Evolutionary conservation across 2,888 invertebrate genomes (phyloP).

Genomic region (Tenthredo scrophulariae): DNA sequence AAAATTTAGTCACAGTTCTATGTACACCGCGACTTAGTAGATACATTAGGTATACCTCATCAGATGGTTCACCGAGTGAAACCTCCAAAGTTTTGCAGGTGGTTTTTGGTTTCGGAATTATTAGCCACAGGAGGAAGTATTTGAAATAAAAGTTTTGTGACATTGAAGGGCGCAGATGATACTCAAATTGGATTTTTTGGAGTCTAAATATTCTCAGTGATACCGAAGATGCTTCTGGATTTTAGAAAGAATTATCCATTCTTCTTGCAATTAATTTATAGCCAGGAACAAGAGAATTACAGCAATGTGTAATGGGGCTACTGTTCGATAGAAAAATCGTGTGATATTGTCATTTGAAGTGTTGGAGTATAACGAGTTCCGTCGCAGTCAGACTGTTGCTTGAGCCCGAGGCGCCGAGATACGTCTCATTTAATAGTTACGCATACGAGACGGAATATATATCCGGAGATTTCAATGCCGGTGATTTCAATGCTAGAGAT

Average conservation of each 20-base stretch:
- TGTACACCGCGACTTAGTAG: neutral
- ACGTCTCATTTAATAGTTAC: neutral
- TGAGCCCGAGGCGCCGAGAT: neutral
- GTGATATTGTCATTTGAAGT: neutral
- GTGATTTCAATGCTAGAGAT: neutral
- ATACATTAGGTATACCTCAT: neutral
- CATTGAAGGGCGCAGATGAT: neutral
- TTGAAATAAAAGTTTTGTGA: neutral
- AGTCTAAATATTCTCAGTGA: neutral
- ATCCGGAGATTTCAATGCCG: conserved; percentile 10
- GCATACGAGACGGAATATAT: neutral
- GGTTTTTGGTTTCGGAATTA: neutral
- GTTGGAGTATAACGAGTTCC: neutral
- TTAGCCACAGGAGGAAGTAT: neutral
- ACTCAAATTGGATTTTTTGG: neutral
- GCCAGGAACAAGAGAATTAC: neutral
- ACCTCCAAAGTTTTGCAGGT: neutral
- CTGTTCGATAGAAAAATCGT: neutral
- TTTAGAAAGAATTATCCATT: neutral
- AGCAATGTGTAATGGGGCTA: neutral
- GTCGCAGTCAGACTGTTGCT: conserved; percentile 28
- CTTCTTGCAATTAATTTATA: neutral
- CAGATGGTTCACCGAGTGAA: neutral
- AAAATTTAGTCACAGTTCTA: conserved; percentile 6
- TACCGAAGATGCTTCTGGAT: neutral